A percentile compares a stretch with the other conserved stretches of the same genome.
These are phyloP conservation scores for Zelleria hepariella DNA, from an alignment of 2,888 invertebrate species.

Conservation along the genomic window DNA sequence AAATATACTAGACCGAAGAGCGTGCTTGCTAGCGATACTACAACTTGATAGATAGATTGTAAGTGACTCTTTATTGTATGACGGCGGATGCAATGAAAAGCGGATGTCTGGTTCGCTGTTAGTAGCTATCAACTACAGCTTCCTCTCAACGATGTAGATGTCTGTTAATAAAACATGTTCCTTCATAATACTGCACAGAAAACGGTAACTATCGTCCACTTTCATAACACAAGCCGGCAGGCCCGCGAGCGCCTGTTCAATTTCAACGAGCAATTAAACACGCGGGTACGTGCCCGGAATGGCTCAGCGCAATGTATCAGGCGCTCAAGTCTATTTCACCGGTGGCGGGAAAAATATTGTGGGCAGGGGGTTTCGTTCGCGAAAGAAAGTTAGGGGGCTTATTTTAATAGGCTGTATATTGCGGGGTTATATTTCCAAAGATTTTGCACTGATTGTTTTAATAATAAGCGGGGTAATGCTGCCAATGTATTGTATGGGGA, in stretches of 20 bases:
- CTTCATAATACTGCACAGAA: too few species aligned
- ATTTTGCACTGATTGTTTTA: not conserved
- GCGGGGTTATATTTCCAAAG: not conserved
- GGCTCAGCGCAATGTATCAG: slow-evolving; percentile 1
- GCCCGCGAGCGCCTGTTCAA: slow-evolving; percentile 54
- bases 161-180: too few species aligned
- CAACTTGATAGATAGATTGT: too few species aligned
- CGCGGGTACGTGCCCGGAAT: slow-evolving; percentile 5
- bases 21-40: too few species aligned
- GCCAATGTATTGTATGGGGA: too few species aligned
- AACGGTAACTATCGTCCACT: slow-evolving; percentile 28
- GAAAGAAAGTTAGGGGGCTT: slow-evolving; percentile 13
- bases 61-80: too few species aligned
- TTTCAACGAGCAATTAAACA: slow-evolving; percentile 39
- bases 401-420: slow-evolving; percentile 13
- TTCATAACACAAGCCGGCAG: slow-evolving; percentile 57
- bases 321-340: slow-evolving; percentile 6
- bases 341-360: not conserved
- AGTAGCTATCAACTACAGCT: too few species aligned
- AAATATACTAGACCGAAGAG: too few species aligned
- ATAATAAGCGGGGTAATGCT: too few species aligned
- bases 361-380: slow-evolving; percentile 7
- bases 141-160: too few species aligned
- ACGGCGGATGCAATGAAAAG: too few species aligned
- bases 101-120: too few species aligned